These are phyloP conservation scores for Merluccius polli DNA, from an alignment of 2,797 vertebrate species.

Conservation along the genomic window DNA sequence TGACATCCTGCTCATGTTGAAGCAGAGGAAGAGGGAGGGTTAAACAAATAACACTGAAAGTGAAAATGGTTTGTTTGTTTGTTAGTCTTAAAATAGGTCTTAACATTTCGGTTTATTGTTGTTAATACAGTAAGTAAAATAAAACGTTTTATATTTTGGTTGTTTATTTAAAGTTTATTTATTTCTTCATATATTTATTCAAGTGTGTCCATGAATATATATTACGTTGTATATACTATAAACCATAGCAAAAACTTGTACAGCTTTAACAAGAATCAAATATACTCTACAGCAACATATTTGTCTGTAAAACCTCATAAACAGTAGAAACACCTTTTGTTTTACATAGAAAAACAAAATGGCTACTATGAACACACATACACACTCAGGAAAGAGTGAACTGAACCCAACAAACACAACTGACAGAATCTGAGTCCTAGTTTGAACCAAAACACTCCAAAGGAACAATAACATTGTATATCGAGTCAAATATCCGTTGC, in stretches of 20 bases:
- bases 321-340: slow-evolving; percentile 71
- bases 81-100: neutral
- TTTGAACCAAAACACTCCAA: slow-evolving; percentile 33
- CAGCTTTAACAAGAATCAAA: slow-evolving; percentile 81
- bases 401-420: neutral
- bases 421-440: neutral
- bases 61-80: neutral
- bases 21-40: slow-evolving; percentile 37
- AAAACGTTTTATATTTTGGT: slow-evolving; percentile 2
- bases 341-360: slow-evolving; percentile 69
- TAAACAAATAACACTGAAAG: neutral
- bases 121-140: neutral
- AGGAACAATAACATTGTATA: slow-evolving; percentile 44
- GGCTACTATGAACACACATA: neutral
- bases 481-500: slow-evolving; percentile 37
- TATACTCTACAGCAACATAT: slow-evolving; percentile 80
- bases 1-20: slow-evolving; percentile 63
- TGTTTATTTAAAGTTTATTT: slow-evolving; percentile 55
- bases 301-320: slow-evolving; percentile 80
- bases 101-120: neutral
- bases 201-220: slow-evolving; percentile 75
- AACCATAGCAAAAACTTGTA: slow-evolving; percentile 85
- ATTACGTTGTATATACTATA: slow-evolving; percentile 82
- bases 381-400: slow-evolving; percentile 27
- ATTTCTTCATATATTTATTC: slow-evolving; percentile 72